Percentiles rank a stretch among this genome's conserved stretches.
Conservation (phyloP, 2,888 invertebrate species). For the Heteromurus nitidus region DNA sequence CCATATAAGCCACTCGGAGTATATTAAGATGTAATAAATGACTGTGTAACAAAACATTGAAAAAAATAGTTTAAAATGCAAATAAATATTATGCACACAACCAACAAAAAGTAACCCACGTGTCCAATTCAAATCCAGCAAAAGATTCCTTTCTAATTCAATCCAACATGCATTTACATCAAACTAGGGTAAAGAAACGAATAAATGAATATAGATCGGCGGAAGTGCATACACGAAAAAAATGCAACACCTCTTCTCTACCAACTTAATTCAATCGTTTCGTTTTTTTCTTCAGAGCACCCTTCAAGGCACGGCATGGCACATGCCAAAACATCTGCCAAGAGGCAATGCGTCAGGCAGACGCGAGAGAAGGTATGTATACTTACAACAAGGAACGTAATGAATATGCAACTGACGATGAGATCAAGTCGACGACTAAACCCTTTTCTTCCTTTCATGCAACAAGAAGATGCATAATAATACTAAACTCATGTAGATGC, state of each 20-base stretch:
- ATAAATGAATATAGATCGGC: not conserved
- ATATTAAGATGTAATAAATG: no score
- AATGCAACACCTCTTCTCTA: slow-evolving; percentile 62
- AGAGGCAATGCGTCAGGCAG: slow-evolving; percentile 1
- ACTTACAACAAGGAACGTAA: not conserved
- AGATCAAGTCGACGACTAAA: no score
- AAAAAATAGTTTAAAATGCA: no score
- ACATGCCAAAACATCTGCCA: slow-evolving; percentile 73
- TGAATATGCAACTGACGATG: slow-evolving; percentile 1
- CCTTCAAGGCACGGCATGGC: slow-evolving; percentile 69
- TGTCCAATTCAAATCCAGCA: not conserved
- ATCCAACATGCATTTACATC: no score
- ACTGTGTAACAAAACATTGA: no score
- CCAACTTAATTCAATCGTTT: not conserved
- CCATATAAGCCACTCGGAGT: no score
- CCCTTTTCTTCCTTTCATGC: not conserved
- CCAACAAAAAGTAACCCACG: not conserved
- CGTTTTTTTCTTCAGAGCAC: not conserved
- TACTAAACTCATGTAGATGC: no score
- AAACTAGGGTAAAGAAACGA: no score
- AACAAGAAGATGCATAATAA: no score
- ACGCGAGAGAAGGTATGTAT: not conserved
- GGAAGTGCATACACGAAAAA: slow-evolving; percentile 14
- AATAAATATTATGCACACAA: not conserved
- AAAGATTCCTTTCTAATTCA: not conserved